phyloP scores from a whole-genome alignment of 2,888 invertebrate species.

The Noctua comes region DNA sequence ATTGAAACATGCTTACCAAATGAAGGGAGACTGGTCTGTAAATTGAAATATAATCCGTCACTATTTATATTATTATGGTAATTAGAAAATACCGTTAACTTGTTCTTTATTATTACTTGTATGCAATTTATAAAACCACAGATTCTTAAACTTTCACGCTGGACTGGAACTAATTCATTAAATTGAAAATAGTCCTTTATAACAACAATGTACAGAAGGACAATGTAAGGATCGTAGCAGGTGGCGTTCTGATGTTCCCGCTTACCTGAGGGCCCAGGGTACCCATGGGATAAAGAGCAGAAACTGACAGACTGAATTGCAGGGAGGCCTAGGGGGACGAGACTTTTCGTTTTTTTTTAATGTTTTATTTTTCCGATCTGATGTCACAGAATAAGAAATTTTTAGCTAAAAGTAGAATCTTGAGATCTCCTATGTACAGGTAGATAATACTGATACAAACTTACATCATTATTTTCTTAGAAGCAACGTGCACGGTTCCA shows the following conservation, averaged over 20 bases:
- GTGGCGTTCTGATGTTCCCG: background rate
- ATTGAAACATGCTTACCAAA: slow-evolving; percentile 40
- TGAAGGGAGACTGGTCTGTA: background rate
- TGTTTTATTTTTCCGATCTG: too few species aligned
- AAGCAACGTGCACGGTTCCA: too few species aligned
- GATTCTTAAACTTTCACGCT: slow-evolving; percentile 21
- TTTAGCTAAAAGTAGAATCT: too few species aligned
- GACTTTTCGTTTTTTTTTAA: too few species aligned
- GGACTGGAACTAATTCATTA: background rate
- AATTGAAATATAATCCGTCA: slow-evolving; percentile 23
- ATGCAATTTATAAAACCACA: slow-evolving; percentile 9
- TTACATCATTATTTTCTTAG: too few species aligned
- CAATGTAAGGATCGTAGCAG: background rate
- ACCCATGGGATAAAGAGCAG: background rate
- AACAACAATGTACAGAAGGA: background rate
- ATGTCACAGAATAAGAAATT: too few species aligned
- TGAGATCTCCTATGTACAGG: too few species aligned
- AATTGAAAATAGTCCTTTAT: background rate
- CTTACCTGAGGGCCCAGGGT: background rate
- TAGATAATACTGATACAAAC: too few species aligned
- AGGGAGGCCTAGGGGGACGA: too few species aligned
- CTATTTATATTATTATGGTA: slow-evolving; percentile 44
- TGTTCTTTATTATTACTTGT: slow-evolving; percentile 28
- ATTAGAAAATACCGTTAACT: slow-evolving; percentile 30
- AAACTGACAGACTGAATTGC: background rate